These are phyloP conservation scores for Pectinophora gossypiella DNA, from an alignment of 1,140 invertebrate species.

Conservation along the genomic window DNA sequence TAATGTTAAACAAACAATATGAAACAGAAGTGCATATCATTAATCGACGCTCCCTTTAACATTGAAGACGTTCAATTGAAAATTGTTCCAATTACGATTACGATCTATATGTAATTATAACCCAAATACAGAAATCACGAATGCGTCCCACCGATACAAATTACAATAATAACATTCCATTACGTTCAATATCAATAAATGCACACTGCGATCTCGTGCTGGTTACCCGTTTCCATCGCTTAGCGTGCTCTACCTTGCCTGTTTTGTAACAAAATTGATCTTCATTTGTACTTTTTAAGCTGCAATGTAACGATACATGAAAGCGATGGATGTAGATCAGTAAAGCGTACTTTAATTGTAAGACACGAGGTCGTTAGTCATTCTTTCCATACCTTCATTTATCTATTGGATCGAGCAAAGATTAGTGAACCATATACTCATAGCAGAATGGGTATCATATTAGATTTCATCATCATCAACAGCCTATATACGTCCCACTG, in stretches of 20 bases:
- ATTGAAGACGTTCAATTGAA: too few species aligned
- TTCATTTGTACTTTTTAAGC: not conserved
- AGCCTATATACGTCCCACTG: too few species aligned
- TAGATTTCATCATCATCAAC: too few species aligned
- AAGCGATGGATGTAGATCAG: slow-evolving; percentile 7
- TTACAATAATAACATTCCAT: slow-evolving; percentile 24
- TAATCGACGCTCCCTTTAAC: too few species aligned
- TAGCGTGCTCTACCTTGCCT: not conserved
- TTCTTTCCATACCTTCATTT: too few species aligned
- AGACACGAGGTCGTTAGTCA: slow-evolving; percentile 13
- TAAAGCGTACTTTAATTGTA: slow-evolving; percentile 15
- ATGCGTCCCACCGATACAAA: slow-evolving; percentile 16
- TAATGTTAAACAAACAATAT: too few species aligned
- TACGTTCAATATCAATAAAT: slow-evolving; percentile 24
- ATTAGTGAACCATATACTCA: too few species aligned
- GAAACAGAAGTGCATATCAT: too few species aligned
- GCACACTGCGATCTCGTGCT: not conserved
- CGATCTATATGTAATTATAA: not conserved
- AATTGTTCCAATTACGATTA: not conserved
- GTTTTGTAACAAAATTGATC: not conserved
- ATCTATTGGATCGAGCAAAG: too few species aligned
- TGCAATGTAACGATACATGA: slow-evolving; percentile 9
- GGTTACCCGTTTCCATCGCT: slow-evolving; percentile 8
- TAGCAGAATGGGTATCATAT: too few species aligned
- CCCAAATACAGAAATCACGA: slow-evolving; percentile 19